phyloP scores from a whole-genome alignment of 2,113 vertebrate genomes.

The Brienomyrus brachyistius region DNA sequence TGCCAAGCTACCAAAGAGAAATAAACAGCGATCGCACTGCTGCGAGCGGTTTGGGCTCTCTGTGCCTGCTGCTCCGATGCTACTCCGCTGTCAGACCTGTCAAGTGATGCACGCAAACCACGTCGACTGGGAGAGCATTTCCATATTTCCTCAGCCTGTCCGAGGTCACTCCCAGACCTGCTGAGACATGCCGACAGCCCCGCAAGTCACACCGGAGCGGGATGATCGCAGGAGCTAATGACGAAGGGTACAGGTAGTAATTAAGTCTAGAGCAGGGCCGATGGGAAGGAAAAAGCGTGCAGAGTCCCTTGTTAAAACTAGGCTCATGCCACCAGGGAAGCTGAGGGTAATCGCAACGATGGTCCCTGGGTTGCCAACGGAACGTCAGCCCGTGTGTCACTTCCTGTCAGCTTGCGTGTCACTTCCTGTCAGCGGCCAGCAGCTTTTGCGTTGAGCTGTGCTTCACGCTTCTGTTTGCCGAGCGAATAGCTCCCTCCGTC shows the following conservation, averaged over 20 bases:
- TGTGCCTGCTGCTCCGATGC: neutral
- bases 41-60: neutral
- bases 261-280: neutral
- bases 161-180: neutral
- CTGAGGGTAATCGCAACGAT: neutral
- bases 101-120: neutral
- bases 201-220: neutral
- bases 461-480: neutral
- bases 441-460: conserved; percentile 14
- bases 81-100: neutral
- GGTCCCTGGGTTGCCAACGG: conserved; percentile 33
- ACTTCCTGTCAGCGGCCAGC: conserved; percentile 31
- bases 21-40: neutral
- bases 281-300: neutral
- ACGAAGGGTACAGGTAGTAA: neutral
- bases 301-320: neutral
- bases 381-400: neutral
- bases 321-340: neutral
- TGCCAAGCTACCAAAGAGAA: neutral
- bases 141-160: neutral
- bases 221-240: neutral
- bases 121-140: neutral
- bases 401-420: conserved; percentile 31
- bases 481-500: neutral
- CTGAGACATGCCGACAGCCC: neutral